A percentile compares a stretch with the other conserved stretches of the same genome.
These are phyloP conservation scores for Sceloporus undulatus DNA, from an alignment of 2,113 vertebrate genomes.

Conservation along the genomic window DNA sequence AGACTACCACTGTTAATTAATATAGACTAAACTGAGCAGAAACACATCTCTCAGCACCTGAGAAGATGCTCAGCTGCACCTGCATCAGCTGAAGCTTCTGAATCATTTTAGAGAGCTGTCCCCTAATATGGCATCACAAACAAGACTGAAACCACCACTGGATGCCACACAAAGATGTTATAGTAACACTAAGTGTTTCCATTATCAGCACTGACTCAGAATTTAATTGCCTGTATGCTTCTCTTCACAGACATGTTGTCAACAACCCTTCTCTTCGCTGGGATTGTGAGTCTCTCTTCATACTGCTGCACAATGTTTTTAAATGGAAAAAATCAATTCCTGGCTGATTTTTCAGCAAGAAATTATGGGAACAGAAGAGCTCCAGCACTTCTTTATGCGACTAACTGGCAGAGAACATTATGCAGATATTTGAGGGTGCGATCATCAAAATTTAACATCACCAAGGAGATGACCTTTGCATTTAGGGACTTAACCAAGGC, in stretches of 20 bases:
- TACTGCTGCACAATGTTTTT: not conserved
- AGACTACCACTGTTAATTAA: not conserved
- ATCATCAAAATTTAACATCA: conserved; percentile 26
- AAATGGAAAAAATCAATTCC: not conserved
- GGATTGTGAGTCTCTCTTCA: conserved; percentile 6
- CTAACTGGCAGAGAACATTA: not conserved
- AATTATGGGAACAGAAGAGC: not conserved
- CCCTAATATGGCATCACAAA: no score
- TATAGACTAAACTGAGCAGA: not conserved
- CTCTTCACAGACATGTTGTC: not conserved
- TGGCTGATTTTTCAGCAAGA: not conserved
- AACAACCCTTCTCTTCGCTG: not conserved
- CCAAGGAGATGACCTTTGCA: conserved; percentile 45
- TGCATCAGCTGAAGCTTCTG: not conserved
- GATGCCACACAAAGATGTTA: not conserved
- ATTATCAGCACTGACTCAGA: not conserved
- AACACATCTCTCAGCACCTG: not conserved
- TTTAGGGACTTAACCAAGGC: conserved; percentile 7
- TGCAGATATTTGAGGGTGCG: not conserved
- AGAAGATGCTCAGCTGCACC: not conserved
- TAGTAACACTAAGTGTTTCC: not conserved
- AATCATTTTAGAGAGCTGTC: not conserved
- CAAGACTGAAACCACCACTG: not conserved
- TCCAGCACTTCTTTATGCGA: not conserved
- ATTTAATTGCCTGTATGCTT: not conserved